Evolutionary conservation across 2,113 vertebrate genomes (phyloP), one percentile per base, ranked within the genome.

Genomic region (Microcebus jonahi): DNA sequence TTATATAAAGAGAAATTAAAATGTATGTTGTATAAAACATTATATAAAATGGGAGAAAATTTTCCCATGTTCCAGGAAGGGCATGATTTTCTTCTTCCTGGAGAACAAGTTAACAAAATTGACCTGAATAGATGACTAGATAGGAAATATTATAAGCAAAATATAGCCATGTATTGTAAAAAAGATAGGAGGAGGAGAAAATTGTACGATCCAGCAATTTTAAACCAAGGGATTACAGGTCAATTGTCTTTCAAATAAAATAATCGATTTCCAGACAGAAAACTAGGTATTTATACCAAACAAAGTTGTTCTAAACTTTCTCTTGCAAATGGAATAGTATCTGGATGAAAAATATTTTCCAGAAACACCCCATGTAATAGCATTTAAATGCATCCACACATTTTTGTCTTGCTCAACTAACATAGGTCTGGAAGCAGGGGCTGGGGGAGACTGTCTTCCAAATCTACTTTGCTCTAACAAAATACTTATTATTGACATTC

Each of bases 31-130:
- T 29, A 34, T 48, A 45, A 45, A 75, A 31, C 39, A 88, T 57
- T 59, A 39, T 25, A 48, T 57, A 75, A 75, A 73, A 57, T 87
- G 45, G 31, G n/a, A 87, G 39, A 81, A 75, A 80, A 67, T 29
- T 34, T 36, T 75, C 67, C 57, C 48, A 48, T 57, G 6, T 75
- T 25, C 48, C 50, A 80, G 29, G 31, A 27, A 31, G 29, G 50
- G 18, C 39, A 63, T 75, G 29, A 21, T 73, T 95, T 95, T 82
- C 67, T 75, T 39, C 76, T 82, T 95, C 18, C 53, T 63, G 70
- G 77, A 70, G 45, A 88, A 31, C 81, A 55, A 82, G 48, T 88
- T 75, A 92, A 82, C 17, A 84, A 82, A 93, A 96, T 79, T 79
- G 31, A n/a, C 85, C 53, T 42, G 17, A 95, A 84, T 61, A 61